phyloP scores from a whole-genome alignment of 2,888 invertebrate genomes.

The Belgica antarctica region DNA sequence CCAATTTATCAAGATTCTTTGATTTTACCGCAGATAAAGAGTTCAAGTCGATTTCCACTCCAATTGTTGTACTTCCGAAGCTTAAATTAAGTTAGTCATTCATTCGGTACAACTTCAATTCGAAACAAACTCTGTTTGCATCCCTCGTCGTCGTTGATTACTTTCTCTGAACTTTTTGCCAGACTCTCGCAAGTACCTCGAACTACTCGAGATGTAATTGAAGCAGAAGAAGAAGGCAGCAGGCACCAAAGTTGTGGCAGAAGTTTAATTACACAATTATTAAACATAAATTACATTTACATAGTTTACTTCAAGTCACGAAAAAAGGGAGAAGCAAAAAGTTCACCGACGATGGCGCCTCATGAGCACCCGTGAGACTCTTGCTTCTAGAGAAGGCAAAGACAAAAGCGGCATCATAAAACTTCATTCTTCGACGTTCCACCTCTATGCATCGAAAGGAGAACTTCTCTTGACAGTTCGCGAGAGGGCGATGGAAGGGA shows the following conservation, averaged over 20 bases:
- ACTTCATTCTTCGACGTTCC: not conserved
- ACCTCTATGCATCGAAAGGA: too few species aligned
- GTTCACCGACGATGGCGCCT: slow-evolving; percentile 2
- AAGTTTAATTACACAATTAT: slow-evolving; percentile 34
- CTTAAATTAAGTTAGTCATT: too few species aligned
- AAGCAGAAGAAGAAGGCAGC: not conserved
- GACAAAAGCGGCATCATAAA: not conserved
- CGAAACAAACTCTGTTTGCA: too few species aligned
- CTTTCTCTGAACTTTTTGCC: not conserved
- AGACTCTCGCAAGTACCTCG: too few species aligned
- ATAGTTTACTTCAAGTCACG: too few species aligned
- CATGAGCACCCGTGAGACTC: not conserved
- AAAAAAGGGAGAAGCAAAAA: not conserved
- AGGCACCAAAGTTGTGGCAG: not conserved
- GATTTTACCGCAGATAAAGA: too few species aligned
- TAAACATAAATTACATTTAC: slow-evolving; percentile 20
- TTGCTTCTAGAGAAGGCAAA: not conserved
- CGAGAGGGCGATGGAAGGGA: not conserved
- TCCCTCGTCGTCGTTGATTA: too few species aligned
- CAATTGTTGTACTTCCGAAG: too few species aligned
- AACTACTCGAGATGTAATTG: not conserved
- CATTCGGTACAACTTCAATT: too few species aligned
- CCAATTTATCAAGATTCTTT: too few species aligned
- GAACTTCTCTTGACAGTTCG: not conserved
- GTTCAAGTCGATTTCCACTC: too few species aligned